Base-by-base conservation (phyloP, 2,797 vertebrate species). In the Cephalopachus bancanus region DNA sequence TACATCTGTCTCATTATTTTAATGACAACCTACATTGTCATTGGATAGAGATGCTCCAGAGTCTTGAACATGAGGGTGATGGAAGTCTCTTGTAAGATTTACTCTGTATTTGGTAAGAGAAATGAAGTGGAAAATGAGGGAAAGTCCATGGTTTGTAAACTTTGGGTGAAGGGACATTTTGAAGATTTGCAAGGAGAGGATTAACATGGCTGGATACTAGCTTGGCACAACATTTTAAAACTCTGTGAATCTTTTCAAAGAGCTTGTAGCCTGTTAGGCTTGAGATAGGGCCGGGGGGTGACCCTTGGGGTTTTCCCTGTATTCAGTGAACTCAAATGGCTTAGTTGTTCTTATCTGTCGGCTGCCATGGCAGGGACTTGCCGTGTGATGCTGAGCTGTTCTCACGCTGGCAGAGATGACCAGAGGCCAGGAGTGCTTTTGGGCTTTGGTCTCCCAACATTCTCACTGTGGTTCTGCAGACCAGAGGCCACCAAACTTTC, bases 281-380 rank as follows among this genome's bases (percentile, higher is more conserved):
- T 49, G 84, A 90, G 89, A 83, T 94, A 97, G 85, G 85, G 74
- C 89, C 7, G 53, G 37, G 65, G 37, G 28, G 44, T 37, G 76
- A 91, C 92, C 74, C 88, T 71, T 51, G 74, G 72, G 93, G n/a
- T 80, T 97, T 91, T 53, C 51, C 26, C 51, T 87, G 75, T 44
- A 57, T 74, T 76, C 60, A 6, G 96, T 51, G n/a, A 95, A 84
- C 64, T 89, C 75, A 71, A 7, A 59, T 37, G 79, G 90, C 91
- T 93, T 62, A 93, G 74, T 83, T 94, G 81, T 92, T 94, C 93
- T 97, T 98, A 96, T 97, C 97, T 97, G 74, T 30, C 53, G 1
- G 12, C 71, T 83, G 71, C 95, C 95, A 92, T 74, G 57, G 67
- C 76, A 71, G 74, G 69, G 89, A 95, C 24, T 95, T 98, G 97